Conservation (phyloP, 2,888 invertebrate species). For the Pheosia gnoma region DNA sequence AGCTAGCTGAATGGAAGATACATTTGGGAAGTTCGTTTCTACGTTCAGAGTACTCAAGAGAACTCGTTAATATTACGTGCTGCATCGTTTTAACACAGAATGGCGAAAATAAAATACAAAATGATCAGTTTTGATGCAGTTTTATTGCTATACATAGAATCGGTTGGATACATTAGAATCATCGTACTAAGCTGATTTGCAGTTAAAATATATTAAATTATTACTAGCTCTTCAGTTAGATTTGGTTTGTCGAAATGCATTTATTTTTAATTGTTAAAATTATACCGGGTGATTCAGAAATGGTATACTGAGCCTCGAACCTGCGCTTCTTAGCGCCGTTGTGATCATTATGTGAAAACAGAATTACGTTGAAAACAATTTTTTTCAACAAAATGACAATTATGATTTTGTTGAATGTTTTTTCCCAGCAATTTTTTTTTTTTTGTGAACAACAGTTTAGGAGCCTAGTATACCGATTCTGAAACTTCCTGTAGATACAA, state of each 20-base stretch:
- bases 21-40: too few species aligned
- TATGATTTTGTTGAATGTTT: too few species aligned
- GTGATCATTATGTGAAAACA: too few species aligned
- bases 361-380: too few species aligned
- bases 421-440: constrained; percentile 31
- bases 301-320: too few species aligned
- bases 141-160: constrained; percentile 10
- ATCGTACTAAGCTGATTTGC: constrained; percentile 30
- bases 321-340: too few species aligned
- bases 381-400: too few species aligned
- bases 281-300: constrained; percentile 19
- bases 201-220: constrained; percentile 30
- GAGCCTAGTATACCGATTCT: constrained; percentile 3
- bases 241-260: constrained; percentile 62
- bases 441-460: constrained; percentile 34
- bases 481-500: neutral
- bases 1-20: too few species aligned
- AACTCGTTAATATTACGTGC: too few species aligned
- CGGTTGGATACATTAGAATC: constrained; percentile 6
- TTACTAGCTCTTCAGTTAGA: constrained; percentile 40
- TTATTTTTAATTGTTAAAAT: constrained; percentile 37
- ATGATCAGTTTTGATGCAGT: constrained; percentile 26
- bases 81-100: too few species aligned
- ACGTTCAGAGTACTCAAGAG: too few species aligned
- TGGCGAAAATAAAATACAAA: neutral